A percentile compares a stretch with the other conserved stretches of the same genome.
Conservation (phyloP, 2,113 vertebrate genomes). For the Dromiciops gliroides region DNA sequence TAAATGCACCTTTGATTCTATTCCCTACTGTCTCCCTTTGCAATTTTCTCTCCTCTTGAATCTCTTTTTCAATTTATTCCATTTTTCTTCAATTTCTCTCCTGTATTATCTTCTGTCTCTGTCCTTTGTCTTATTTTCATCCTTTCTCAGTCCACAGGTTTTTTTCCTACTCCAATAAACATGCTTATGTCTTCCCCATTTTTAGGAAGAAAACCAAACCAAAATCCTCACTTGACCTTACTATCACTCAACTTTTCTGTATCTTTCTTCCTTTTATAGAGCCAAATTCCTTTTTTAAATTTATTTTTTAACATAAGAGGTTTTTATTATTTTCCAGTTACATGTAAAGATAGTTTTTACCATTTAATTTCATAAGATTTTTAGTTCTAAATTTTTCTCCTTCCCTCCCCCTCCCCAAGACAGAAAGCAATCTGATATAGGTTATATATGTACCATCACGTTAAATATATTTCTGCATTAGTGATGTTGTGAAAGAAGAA, state of each 20-base stretch:
- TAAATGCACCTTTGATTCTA: no score
- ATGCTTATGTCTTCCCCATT: neutral
- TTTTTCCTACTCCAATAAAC: neutral
- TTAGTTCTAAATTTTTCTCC: no score
- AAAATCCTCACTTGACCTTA: neutral
- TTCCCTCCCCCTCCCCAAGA: no score
- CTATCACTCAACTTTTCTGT: neutral
- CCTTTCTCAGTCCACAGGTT: neutral
- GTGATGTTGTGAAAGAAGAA: no score
- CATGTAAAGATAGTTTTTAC: no score
- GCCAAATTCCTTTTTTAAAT: neutral
- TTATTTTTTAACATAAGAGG: no score
- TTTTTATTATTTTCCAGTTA: no score
- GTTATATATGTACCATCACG: no score
- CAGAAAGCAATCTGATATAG: no score
- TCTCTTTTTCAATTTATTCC: neutral
- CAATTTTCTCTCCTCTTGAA: neutral
- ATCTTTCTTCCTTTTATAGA: neutral
- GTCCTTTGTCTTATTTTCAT: neutral
- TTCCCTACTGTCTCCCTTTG: neutral
- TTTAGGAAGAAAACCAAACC: neutral
- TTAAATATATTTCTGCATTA: no score
- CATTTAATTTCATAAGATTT: no score
- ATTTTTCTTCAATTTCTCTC: neutral
- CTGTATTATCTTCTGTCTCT: neutral